Evolutionary conservation across 2,888 invertebrate genomes (phyloP).

Genomic region (Parapristionchus giblindavisi): DNA sequence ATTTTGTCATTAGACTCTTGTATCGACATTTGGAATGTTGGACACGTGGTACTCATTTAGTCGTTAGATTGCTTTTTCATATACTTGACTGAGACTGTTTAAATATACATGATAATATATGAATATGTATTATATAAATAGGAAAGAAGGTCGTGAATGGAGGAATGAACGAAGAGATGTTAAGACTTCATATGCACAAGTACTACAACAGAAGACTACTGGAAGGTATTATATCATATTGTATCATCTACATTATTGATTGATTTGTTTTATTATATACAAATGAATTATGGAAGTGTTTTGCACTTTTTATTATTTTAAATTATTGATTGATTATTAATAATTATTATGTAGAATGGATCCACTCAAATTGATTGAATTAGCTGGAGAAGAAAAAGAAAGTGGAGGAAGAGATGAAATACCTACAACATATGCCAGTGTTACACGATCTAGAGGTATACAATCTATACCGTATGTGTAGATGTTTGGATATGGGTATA

Average conservation of each 20-base stretch:
- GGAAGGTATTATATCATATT: conserved; percentile 18
- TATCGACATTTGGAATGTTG: too few relatives aligned
- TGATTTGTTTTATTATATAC: background rate
- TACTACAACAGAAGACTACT: conserved; percentile 35
- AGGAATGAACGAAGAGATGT: background rate
- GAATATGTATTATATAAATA: conserved; percentile 21
- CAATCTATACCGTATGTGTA: too few relatives aligned
- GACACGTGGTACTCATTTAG: too few relatives aligned
- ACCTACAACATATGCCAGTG: conserved; percentile 31
- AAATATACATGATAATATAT: too few relatives aligned
- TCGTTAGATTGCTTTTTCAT: too few relatives aligned
- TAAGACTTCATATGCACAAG: conserved; percentile 31
- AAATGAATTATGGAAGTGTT: background rate
- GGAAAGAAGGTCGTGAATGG: background rate
- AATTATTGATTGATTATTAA: too few relatives aligned
- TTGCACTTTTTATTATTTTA: too few relatives aligned
- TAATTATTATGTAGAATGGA: conserved; percentile 29
- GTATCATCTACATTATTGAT: background rate
- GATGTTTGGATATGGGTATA: too few relatives aligned
- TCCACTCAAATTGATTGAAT: conserved; percentile 35
- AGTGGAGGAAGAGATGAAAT: background rate
- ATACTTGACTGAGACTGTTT: too few relatives aligned
- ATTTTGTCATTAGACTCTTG: too few relatives aligned
- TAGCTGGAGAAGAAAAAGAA: conserved; percentile 35
- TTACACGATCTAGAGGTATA: conserved; percentile 8